Evolutionary conservation across 2,888 invertebrate genomes (phyloP).

Genomic region (Drosophila paramelanica): DNA sequence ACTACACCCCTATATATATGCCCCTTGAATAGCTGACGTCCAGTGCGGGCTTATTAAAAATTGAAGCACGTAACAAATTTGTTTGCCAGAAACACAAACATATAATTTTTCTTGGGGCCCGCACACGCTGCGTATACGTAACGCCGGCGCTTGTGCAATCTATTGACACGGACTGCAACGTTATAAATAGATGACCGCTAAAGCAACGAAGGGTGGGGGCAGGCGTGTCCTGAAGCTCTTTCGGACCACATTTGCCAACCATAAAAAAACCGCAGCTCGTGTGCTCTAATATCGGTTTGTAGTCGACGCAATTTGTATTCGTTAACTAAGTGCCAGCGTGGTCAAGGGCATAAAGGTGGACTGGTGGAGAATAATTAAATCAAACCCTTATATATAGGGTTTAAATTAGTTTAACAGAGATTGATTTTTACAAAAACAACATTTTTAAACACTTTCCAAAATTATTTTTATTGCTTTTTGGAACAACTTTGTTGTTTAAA

Average conservation of each 20-base stretch:
- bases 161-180: slow-evolving; percentile 46
- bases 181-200: slow-evolving; percentile 49
- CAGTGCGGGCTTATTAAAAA: slow-evolving; percentile 51
- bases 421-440: not conserved
- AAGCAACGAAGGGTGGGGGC: not conserved
- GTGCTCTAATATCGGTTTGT: slow-evolving; percentile 33
- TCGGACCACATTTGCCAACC: slow-evolving; percentile 12
- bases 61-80: slow-evolving; percentile 58
- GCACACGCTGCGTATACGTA: slow-evolving; percentile 51
- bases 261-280: slow-evolving; percentile 32
- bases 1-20: not conserved
- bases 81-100: slow-evolving; percentile 24
- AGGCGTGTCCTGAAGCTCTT: slow-evolving; percentile 1
- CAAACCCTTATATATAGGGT: not conserved
- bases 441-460: not conserved
- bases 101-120: slow-evolving; percentile 12
- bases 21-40: slow-evolving; percentile 3
- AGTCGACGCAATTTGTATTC: slow-evolving; percentile 33
- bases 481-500: not conserved
- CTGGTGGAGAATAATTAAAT: not conserved
- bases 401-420: not conserved
- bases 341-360: slow-evolving; percentile 27
- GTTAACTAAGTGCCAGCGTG: slow-evolving; percentile 26
- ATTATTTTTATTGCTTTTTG: not conserved
- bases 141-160: slow-evolving; percentile 41